Evolutionary conservation across 2,797 vertebrate species (phyloP), one percentile per base, ranked within the genome.

Genomic region (Sebastes nivosus): DNA sequence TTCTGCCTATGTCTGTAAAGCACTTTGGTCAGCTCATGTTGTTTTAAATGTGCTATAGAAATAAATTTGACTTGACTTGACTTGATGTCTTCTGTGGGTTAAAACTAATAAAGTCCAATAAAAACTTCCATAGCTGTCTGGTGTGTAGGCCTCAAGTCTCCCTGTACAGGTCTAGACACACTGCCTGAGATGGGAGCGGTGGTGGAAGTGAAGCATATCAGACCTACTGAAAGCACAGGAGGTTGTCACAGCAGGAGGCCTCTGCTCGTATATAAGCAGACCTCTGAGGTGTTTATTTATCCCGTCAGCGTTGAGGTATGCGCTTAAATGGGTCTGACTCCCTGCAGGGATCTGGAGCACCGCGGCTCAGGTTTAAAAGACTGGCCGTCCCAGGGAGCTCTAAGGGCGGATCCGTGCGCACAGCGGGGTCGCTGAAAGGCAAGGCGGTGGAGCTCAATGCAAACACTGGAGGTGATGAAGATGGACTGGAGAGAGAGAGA

Each of bases 241-340:
- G 93, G 89, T 42, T 82, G 80, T 64, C 90, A 58, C 93, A 89
- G 92, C 92, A 76, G 90, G 93, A 77, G 90, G 85, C 72, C 66
- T 66, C 71, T 50, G 64, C 84, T 86, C 89, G 66, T 36, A 36
- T 91, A 84, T 87, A 88, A 87, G 90, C 90, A 90, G 89, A 90
- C 71, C 88, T 38, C 36, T 38, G 78, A 79, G 74, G 80, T 95
- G 95, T 96, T 96, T 96, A 94, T 96, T 96, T 95, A 14, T 94
- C 92, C 92, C 90, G 88, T 92, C 92, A 91, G 93, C 80, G 87
- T 88, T 92, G 94, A 95, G 92, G 94, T 94, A 93, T 93, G 93
- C 89, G 91, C 89, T 87, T 93, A 90, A 94, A 93, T 88, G 92
- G 88, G 87, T 89, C 88, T 82, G 90, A 84, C 89, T 88, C 93